Conservation (phyloP, 2,113 vertebrate species). For the Centrocercus urophasianus region DNA sequence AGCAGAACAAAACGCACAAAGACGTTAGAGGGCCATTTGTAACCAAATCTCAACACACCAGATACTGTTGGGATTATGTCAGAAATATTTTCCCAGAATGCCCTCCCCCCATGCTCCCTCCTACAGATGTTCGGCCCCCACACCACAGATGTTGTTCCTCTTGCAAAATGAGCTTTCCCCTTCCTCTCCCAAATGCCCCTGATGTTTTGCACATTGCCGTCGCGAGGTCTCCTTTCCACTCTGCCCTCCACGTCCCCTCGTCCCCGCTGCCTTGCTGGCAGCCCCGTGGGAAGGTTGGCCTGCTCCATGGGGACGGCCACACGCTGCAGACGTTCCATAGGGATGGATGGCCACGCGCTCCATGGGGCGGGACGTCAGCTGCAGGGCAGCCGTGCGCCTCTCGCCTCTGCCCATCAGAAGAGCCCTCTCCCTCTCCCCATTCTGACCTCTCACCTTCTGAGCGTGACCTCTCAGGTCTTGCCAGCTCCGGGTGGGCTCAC, state of each 20-base stretch:
- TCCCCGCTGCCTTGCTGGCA: accelerated
- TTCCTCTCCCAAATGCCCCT: conserved; percentile 62
- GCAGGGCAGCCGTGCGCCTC: not conserved
- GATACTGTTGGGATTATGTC: conserved; percentile 79
- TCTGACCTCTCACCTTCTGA: not conserved
- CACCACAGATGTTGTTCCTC: conserved; percentile 74
- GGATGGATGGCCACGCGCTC: no score
- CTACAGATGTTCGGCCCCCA: conserved; percentile 75
- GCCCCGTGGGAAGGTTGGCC: not conserved
- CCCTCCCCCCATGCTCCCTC: conserved; percentile 65
- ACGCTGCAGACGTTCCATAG: no score
- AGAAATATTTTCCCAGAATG: conserved; percentile 78
- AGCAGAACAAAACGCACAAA: conserved; percentile 78
- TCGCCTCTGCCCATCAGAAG: not conserved
- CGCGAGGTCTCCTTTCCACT: not conserved
- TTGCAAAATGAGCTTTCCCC: conserved; percentile 68
- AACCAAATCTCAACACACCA: conserved; percentile 77
- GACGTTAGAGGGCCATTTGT: conserved; percentile 75
- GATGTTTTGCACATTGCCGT: conserved; percentile 60
- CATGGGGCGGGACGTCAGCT: not conserved
- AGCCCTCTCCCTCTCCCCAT: not conserved
- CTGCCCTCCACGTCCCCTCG: not conserved
- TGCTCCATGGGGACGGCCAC: not conserved
- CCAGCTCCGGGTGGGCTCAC: not conserved
- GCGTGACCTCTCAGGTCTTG: not conserved